Conservation (phyloP, 2,888 invertebrate genomes). For the Cheilosia urbana region DNA sequence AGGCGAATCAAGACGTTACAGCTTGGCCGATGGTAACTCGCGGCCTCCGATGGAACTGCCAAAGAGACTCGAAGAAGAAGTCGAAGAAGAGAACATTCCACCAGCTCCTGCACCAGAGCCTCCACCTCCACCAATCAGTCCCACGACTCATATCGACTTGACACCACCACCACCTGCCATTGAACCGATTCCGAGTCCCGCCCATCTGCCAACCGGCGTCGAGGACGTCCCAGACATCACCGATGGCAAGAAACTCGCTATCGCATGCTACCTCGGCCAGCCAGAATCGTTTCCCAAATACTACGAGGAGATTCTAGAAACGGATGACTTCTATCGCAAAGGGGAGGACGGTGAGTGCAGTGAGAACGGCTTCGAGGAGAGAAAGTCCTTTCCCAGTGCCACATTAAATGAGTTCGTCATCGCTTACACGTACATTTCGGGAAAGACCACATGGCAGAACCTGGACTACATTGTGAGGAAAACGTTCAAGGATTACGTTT, state of each 20-base stretch:
- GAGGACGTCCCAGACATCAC: constrained; percentile 88
- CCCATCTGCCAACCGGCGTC: constrained; percentile 83
- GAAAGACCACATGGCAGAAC: constrained; percentile 97
- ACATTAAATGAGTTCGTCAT: constrained; percentile 91
- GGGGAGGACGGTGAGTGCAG: constrained; percentile 81
- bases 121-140: constrained; percentile 82
- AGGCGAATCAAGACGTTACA: constrained; percentile 86
- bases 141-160: constrained; percentile 82
- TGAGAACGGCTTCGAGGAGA: constrained; percentile 83
- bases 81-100: constrained; percentile 83
- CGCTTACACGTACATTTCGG: constrained; percentile 94
- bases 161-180: constrained; percentile 83
- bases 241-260: constrained; percentile 94
- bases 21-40: constrained; percentile 85
- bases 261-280: constrained; percentile 94
- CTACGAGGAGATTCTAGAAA: constrained; percentile 87
- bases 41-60: constrained; percentile 84
- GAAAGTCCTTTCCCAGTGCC: constrained; percentile 86
- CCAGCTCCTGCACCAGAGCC: constrained; percentile 83
- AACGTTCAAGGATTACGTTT: constrained; percentile 97
- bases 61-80: constrained; percentile 82
- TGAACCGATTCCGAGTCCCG: constrained; percentile 81
- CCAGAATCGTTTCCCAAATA: constrained; percentile 90
- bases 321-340: constrained; percentile 87
- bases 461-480: constrained; percentile 95